Evolutionary conservation across 2,113 vertebrate genomes (phyloP).

Genomic region (Tenrec ecaudatus): DNA sequence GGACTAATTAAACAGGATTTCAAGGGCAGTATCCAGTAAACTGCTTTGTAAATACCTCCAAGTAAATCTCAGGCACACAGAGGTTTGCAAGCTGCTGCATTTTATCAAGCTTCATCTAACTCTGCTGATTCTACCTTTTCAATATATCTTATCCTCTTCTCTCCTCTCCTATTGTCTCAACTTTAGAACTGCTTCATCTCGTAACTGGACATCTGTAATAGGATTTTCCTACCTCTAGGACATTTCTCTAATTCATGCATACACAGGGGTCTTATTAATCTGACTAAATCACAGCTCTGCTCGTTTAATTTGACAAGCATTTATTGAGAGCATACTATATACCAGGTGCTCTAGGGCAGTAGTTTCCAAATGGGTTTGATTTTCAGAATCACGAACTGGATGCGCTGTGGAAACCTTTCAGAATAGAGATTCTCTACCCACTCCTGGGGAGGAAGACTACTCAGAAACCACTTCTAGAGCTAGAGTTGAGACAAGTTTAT

Average conservation of each 20-base stretch:
- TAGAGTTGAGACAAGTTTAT: constrained; percentile 19
- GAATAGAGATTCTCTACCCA: constrained; percentile 40
- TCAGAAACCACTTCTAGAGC: constrained; percentile 21
- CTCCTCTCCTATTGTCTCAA: constrained; percentile 13
- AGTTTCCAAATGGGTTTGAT: constrained; percentile 31
- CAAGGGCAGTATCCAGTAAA: background rate
- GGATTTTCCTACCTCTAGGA: constrained; percentile 67
- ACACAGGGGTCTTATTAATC: constrained; percentile 68
- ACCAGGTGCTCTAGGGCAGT: constrained; percentile 61
- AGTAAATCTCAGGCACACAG: constrained; percentile 1
- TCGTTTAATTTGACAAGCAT: constrained; percentile 77
- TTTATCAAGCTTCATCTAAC: constrained; percentile 51
- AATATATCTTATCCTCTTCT: constrained; percentile 38
- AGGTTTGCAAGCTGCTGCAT: constrained; percentile 3
- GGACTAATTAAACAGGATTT: constrained; percentile 11
- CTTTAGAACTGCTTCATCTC: constrained; percentile 20
- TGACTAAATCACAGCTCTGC: constrained; percentile 69
- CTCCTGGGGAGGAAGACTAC: background rate
- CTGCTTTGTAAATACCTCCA: constrained; percentile 13
- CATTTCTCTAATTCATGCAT: constrained; percentile 67
- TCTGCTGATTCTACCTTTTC: constrained; percentile 6
- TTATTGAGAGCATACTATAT: constrained; percentile 69
- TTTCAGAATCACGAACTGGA: constrained; percentile 26
- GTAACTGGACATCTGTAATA: constrained; percentile 57
- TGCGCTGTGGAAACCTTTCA: constrained; percentile 34